These are phyloP conservation scores for Helleia helle DNA, from an alignment of 2,888 invertebrate genomes.

Conservation along the genomic window DNA sequence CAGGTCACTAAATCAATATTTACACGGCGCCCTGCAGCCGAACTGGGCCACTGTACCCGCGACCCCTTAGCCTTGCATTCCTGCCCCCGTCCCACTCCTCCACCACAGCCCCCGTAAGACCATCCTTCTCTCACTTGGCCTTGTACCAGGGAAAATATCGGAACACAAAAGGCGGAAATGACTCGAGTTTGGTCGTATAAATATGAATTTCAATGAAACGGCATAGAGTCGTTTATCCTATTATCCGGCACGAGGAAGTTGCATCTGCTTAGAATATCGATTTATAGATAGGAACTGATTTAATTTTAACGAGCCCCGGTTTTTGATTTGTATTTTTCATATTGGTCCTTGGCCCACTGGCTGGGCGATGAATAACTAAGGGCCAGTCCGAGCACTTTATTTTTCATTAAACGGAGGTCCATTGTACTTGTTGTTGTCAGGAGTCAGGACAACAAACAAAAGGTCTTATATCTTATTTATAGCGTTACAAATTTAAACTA, in stretches of 20 bases:
- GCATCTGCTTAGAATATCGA: constrained; percentile 34
- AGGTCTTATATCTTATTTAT: too few relatives aligned
- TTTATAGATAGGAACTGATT: constrained; percentile 42
- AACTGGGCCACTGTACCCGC: constrained; percentile 65
- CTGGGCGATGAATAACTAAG: constrained; percentile 4
- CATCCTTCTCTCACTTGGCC: constrained; percentile 44
- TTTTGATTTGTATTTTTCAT: constrained; percentile 35
- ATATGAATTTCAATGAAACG: constrained; percentile 32
- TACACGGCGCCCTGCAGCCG: constrained; percentile 55
- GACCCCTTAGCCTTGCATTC: constrained; percentile 65
- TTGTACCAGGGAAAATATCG: constrained; percentile 47
- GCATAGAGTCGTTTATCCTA: constrained; percentile 16
- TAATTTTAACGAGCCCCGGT: constrained; percentile 41
- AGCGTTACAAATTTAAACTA: too few relatives aligned
- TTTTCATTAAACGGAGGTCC: not conserved
- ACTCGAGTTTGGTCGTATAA: constrained; percentile 39
- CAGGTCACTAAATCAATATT: constrained; percentile 65
- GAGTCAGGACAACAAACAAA: too few relatives aligned
- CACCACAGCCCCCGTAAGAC: constrained; percentile 23
- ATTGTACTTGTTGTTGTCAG: too few relatives aligned
- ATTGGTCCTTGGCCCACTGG: constrained; percentile 42
- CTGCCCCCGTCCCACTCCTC: constrained; percentile 33
- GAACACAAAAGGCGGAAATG: constrained; percentile 62
- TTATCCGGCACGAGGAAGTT: constrained; percentile 18
- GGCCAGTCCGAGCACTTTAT: not conserved